Evolutionary conservation across 1,140 invertebrate genomes (phyloP).

Genomic region (Drosophila asahinai): DNA sequence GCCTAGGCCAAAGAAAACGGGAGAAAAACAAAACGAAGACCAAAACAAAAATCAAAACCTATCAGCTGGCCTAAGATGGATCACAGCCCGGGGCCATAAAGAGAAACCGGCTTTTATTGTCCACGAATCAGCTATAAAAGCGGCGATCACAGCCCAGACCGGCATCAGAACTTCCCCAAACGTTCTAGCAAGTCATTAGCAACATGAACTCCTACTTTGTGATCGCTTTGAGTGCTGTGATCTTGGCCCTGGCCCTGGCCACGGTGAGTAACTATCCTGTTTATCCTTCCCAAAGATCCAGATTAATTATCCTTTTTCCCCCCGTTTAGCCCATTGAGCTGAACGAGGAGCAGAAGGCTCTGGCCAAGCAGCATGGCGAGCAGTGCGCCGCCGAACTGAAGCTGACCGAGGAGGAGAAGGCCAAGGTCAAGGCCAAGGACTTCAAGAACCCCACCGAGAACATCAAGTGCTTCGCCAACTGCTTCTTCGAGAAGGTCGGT

Average conservation of each 20-base stretch:
- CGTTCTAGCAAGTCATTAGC: conserved; percentile 59
- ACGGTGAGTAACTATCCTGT: conserved; percentile 46
- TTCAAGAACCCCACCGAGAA: conserved; percentile 70
- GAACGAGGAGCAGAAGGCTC: conserved; percentile 61
- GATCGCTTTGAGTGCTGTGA: conserved; percentile 60
- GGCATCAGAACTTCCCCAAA: conserved; percentile 61
- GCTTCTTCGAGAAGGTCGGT: conserved; percentile 71
- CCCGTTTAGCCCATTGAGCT: conserved; percentile 54
- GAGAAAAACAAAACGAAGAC: conserved; percentile 29
- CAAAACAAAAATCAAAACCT: conserved; percentile 45
- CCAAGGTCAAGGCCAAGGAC: conserved; percentile 68
- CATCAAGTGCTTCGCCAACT: conserved; percentile 76
- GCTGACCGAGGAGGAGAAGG: conserved; percentile 60
- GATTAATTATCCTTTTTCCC: neutral
- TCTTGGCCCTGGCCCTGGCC: conserved; percentile 61
- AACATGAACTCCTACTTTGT: conserved; percentile 71
- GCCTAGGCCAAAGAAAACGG: conserved; percentile 31
- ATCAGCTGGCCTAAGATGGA: conserved; percentile 59
- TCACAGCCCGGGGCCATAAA: conserved; percentile 58
- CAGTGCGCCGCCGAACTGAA: conserved; percentile 55
- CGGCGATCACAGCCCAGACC: neutral
- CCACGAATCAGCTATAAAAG: conserved; percentile 58
- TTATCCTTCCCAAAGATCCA: no score
- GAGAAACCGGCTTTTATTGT: conserved; percentile 63
- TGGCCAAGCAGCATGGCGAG: conserved; percentile 65